Evolutionary conservation across 2,888 invertebrate species (phyloP), one percentile per base, ranked within the genome.

Genomic region (Acleris sparsana): DNA sequence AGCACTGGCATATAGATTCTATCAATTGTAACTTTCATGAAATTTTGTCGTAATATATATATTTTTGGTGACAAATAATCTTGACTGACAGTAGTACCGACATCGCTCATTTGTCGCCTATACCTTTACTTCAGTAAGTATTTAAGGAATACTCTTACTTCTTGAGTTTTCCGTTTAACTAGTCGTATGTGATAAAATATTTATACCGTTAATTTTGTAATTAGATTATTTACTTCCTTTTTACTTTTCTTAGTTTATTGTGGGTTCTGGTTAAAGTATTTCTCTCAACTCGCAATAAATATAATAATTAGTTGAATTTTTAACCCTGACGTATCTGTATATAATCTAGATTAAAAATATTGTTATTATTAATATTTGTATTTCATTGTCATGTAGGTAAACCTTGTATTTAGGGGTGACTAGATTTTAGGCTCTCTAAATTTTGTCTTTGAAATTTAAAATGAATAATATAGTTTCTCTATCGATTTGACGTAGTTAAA

Each of bases 401-500:
- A 66, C 66, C 60, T 62, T 65, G 66, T 62, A 62, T 66, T 66
- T 66, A 66, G 66, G 66, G 66, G 66, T 62, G 66, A 66, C 52
- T 66, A 66, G 66, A 66, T 39, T 51, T 25, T 66, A 66, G 66
- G 66, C 66, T 83, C 78, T 80, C 83, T 82, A 75, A 79, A 83
- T 86, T 86, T 75, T 71, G 79, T 71, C 75, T 75, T 74, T 72
- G 73, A 73, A 79, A 77, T 77, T 77, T 73, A 70, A 75, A 70
- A 75, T 52, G 51, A 57, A 66, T 33, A 65, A 79, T 81, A 82
- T 81, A 82, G 79, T 75, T 73, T 77, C 76, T 77, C 73, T 80
- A 79, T 81, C 76, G 64, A 83, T 84, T 83, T 75, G 77, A 72
- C 69, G 79, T 83, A 81, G 82, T 66, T 62, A 39, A 53, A 52